A percentile compares a stretch with the other conserved stretches of the same genome.
Evolutionary conservation across 2,888 invertebrate genomes (phyloP).

Genomic region (Flexamia atlantica): DNA sequence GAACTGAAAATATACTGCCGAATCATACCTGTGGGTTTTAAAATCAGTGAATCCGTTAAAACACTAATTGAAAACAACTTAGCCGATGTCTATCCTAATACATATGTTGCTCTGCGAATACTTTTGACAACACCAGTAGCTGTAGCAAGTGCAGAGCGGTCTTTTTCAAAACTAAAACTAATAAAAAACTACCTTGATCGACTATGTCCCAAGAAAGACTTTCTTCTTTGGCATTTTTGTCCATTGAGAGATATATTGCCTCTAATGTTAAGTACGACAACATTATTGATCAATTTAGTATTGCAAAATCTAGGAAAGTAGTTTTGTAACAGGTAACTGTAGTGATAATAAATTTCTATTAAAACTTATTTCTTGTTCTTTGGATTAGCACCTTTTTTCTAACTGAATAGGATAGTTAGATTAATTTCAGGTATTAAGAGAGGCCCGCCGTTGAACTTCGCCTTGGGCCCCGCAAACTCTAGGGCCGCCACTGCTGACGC

Average conservation of each 20-base stretch:
- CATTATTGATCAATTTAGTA: constrained; percentile 39
- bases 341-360: no score
- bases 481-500: no score
- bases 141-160: constrained; percentile 49
- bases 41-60: constrained; percentile 47
- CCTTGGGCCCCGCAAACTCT: no score
- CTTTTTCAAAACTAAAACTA: constrained; percentile 56
- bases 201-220: constrained; percentile 58
- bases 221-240: constrained; percentile 27
- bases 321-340: no score
- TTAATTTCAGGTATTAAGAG: no score
- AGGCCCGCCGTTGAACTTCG: no score
- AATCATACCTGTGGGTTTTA: constrained; percentile 38
- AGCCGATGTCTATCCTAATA: constrained; percentile 41
- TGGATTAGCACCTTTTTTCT: no score
- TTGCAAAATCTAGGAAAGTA: constrained; percentile 36
- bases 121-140: constrained; percentile 54
- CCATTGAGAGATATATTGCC: constrained; percentile 43
- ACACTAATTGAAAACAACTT: constrained; percentile 47
- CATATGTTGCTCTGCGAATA: constrained; percentile 44
- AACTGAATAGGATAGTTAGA: no score
- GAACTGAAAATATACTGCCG: constrained; percentile 52
- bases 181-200: constrained; percentile 45
- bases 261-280: constrained; percentile 32
- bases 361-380: no score